Evolutionary conservation across 2,888 invertebrate species (phyloP).

Genomic region (Brenthis daphne): DNA sequence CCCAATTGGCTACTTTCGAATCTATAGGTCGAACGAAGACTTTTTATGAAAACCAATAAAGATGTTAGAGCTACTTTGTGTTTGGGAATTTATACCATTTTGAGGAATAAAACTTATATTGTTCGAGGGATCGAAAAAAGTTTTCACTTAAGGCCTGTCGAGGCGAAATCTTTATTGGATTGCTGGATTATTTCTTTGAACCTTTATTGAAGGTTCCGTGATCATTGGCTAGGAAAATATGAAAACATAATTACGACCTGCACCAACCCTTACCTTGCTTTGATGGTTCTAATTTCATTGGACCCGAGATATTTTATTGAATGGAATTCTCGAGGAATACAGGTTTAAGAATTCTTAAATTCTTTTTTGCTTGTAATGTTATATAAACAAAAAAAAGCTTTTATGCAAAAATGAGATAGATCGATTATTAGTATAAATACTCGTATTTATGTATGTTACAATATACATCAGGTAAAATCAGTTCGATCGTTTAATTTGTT

Average conservation of each 20-base stretch:
- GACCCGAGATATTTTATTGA: conserved; percentile 27
- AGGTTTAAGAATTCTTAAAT: conserved; percentile 9
- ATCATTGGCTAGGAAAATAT: conserved; percentile 56
- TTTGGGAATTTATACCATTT: conserved; percentile 80
- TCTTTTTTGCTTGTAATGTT: conserved; percentile 3
- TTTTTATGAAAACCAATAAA: conserved; percentile 81
- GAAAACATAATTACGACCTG: conserved; percentile 51
- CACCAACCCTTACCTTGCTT: conserved; percentile 34
- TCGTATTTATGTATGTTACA: no score
- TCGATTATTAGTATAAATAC: no score
- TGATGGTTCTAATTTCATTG: conserved; percentile 33
- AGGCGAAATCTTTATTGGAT: conserved; percentile 78
- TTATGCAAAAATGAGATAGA: no score
- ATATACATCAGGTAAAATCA: no score
- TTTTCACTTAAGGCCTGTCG: conserved; percentile 77
- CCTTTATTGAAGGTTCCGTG: conserved; percentile 51
- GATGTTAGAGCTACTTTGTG: conserved; percentile 80
- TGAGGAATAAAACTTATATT: conserved; percentile 80
- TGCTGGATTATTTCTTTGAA: conserved; percentile 71
- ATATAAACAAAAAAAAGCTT: conserved; percentile 8
- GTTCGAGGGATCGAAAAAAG: conserved; percentile 76
- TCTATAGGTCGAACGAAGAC: conserved; percentile 68
- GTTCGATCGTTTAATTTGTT: no score
- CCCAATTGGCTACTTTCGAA: conserved; percentile 63
- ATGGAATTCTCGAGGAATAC: conserved; percentile 16